phyloP scores from a whole-genome alignment of 2,888 invertebrate species.

The Leptopilina myrica region DNA sequence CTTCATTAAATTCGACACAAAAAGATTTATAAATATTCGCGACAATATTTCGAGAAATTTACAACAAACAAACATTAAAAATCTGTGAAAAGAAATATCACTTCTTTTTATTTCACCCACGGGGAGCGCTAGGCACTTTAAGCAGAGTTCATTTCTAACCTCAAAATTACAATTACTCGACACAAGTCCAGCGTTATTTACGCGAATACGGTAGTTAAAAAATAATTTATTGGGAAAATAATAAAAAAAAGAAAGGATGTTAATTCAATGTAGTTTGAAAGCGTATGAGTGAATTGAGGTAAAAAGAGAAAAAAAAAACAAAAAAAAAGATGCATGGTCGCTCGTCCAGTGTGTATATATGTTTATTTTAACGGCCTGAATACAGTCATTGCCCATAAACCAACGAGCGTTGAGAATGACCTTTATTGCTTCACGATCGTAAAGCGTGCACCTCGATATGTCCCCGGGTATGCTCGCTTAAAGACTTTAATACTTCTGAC shows the following conservation, averaged over 20 bases:
- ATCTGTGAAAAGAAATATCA: no score
- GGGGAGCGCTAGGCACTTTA: no score
- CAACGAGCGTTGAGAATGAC: constrained; percentile 66
- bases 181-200: no score
- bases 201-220: not conserved
- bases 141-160: no score
- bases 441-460: constrained; percentile 42
- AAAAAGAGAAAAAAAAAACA: not conserved
- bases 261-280: not conserved
- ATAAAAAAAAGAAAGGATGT: constrained; percentile 3
- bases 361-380: constrained; percentile 51
- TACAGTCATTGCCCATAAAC: constrained; percentile 63
- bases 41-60: no score
- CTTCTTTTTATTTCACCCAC: no score
- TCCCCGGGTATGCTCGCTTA: constrained; percentile 40
- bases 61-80: no score
- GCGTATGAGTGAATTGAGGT: constrained; percentile 4
- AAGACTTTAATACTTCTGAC: constrained; percentile 27
- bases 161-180: no score
- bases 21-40: no score
- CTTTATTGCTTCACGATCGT: constrained; percentile 50
- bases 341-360: not conserved
- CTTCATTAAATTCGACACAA: no score
- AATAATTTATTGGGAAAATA: not conserved
- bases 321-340: not conserved